A percentile compares a stretch with the other conserved stretches of the same genome.
These are phyloP conservation scores for Mesorhabditis sp. DNA, from an alignment of 2,888 invertebrate species.

Conservation along the genomic window DNA sequence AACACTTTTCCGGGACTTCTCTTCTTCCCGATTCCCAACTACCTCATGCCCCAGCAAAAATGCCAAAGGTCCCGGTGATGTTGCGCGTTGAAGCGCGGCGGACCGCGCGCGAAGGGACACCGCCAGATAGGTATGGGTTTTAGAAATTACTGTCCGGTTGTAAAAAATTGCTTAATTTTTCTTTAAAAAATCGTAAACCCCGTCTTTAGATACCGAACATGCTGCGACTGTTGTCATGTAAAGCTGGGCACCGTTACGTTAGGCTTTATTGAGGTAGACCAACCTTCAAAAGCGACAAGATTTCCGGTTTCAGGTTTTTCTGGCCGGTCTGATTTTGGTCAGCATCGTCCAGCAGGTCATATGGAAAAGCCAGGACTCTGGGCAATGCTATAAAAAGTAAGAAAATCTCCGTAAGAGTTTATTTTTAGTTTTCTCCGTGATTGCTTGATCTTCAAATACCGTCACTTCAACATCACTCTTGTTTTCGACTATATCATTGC, in stretches of 20 bases:
- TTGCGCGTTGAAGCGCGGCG: neutral
- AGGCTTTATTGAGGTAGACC: neutral
- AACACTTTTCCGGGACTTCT: too few relatives aligned
- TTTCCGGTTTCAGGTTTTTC: conserved; percentile 31
- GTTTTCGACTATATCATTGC: conserved; percentile 51
- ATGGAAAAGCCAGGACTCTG: conserved; percentile 41
- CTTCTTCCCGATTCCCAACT: too few relatives aligned
- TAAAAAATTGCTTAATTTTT: too few relatives aligned
- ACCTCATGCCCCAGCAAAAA: too few relatives aligned
- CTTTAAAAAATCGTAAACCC: too few relatives aligned
- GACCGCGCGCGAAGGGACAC: neutral
- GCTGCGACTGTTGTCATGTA: conserved; percentile 4
- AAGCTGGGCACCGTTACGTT: neutral
- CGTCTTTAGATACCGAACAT: neutral
- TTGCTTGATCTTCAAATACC: conserved; percentile 48
- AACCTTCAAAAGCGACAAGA: neutral
- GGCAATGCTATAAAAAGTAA: conserved; percentile 33
- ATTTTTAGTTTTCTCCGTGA: conserved; percentile 40
- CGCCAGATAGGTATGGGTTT: neutral
- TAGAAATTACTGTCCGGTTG: too few relatives aligned
- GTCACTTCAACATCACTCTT: conserved; percentile 48
- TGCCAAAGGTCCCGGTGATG: conserved; percentile 2
- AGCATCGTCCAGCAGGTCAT: conserved; percentile 40
- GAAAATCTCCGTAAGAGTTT: neutral
- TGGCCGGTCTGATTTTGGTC: conserved; percentile 36